Base-by-base conservation (phyloP, 2,888 invertebrate species). In the Tenthredo amoena region DNA sequence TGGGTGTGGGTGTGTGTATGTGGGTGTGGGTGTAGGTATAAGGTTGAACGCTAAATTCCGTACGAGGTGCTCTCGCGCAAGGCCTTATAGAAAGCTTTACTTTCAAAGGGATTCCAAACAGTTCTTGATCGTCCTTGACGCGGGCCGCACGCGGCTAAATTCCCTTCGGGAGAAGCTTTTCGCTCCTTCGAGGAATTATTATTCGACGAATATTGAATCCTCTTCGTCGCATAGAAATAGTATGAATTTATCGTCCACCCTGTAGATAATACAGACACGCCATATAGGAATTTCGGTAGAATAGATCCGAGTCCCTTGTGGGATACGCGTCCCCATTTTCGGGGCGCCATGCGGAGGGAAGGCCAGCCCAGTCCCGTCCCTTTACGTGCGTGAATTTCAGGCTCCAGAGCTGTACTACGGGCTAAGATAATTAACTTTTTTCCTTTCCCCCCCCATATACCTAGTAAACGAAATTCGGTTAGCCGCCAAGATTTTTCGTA, bases 101-200 rank as follows among this genome's bases (percentile, higher is more conserved):
- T 81, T 62, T 81, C 81, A 81, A 81, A 81, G 81, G 65, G 81
- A 81, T 81, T 81, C 81, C 81, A 40, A 58, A n/a, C 37, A 43
- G 81, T 62, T 81, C 62, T 81, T 62, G 77, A 77, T 55, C 47
- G 55, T 77, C 18, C 34, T 34, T 77, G 77, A 77, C 55, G 55
- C 55, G 77, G 77, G 77, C 47, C 15, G 47, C 43, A 50, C 50
- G 31, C 77, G 77, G 77, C 77, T 55, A 31, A 77, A 50, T 77
- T 77, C 34, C 31, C 40, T 34, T 18, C 15, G 26, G 12, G 62
- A 62, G 12, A 62, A 62, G 26, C 21, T 65, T 21, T 31, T 34
- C 68, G 40, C 40, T 68, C 12, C 68, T 68, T 34, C 34, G 68
- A 34, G 31, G 18, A 68, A 18, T 68, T 34, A 34, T 62, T 62